Base-by-base conservation (phyloP, 1,140 invertebrate genomes). In the Ylistrum balloti region DNA sequence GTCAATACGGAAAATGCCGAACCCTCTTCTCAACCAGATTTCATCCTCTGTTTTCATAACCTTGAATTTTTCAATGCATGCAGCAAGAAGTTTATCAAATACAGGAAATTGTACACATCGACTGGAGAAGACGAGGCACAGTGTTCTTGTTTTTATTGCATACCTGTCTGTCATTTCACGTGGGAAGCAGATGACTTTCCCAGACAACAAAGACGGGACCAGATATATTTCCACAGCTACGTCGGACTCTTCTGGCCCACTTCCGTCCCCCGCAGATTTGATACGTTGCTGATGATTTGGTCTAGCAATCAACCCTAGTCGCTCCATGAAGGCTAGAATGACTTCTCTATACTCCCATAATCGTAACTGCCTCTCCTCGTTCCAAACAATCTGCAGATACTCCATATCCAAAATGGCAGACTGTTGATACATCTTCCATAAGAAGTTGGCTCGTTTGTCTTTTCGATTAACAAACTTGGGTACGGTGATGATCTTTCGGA, bases 311-410 rank as follows among this genome's bases (percentile, higher is more conserved):
- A 74, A 74, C 7, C 56, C 56, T 74, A 74, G 56, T 74, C 56
- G 56, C 56, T 74, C 56, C 56, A 74, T 74, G n/a, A 74, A 74
- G 28, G 56, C 56, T 28, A 74, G 56, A 74, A 74, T 74, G 56
- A 74, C 56, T 74, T 22, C 22, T n/a, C 28, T 74, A n/a, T 74
- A 74, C 28, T 74, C 28, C 56, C 56, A 74, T 7, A 74, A 74
- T 2, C 15, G 5, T n/a, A 74, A 28, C 17, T 28, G 5, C n/a
- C 28, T n/a, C n/a, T 74, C 56, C n/a, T 74, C 22, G 7, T 74
- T 74, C 56, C 56, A 74, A 7, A 17, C 56, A 28, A 74, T 74
- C 56, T 74, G 22, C n/a, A 74, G 56, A n/a, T 74, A 74, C 22
- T 74, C 56, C 56, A 74, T 74, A 28, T 74, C 56, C 17, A 74